phyloP scores from a whole-genome alignment of 1,140 invertebrate species.

The Batillaria attramentaria region DNA sequence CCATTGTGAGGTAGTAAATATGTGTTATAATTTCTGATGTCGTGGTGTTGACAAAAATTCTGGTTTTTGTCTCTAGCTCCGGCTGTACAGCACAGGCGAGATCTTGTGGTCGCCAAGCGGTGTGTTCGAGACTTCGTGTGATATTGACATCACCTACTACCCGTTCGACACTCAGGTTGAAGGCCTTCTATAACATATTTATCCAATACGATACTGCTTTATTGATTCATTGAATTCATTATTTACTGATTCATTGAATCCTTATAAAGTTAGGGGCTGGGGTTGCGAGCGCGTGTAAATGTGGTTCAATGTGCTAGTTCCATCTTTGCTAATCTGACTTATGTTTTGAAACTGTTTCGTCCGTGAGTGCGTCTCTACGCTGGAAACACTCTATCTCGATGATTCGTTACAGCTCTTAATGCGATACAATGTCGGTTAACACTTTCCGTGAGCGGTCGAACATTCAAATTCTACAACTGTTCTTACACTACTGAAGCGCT shows the following conservation, averaged over 20 bases:
- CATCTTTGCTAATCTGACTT: too few relatives aligned
- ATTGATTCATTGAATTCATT: not conserved
- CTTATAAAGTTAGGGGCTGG: conserved; percentile 9
- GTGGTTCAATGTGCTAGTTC: not conserved
- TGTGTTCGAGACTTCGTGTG: conserved; percentile 55
- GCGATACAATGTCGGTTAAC: too few relatives aligned
- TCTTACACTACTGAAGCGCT: too few relatives aligned
- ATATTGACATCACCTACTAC: conserved; percentile 50
- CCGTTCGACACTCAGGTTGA: conserved; percentile 51
- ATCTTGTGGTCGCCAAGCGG: conserved; percentile 75
- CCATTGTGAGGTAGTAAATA: too few relatives aligned
- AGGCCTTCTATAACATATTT: not conserved
- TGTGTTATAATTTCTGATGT: too few relatives aligned
- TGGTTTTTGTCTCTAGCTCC: conserved; percentile 3
- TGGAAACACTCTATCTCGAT: too few relatives aligned
- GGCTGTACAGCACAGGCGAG: conserved; percentile 37
- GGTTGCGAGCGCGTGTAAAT: not conserved
- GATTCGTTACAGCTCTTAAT: too few relatives aligned
- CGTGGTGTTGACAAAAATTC: too few relatives aligned
- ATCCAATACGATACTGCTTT: not conserved
- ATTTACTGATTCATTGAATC: not conserved
- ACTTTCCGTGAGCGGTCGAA: too few relatives aligned
- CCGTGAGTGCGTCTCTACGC: too few relatives aligned
- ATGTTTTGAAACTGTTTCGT: too few relatives aligned
- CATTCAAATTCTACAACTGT: too few relatives aligned